Conservation (phyloP, 1,140 invertebrate genomes). For the Caligus rogercresseyi region DNA sequence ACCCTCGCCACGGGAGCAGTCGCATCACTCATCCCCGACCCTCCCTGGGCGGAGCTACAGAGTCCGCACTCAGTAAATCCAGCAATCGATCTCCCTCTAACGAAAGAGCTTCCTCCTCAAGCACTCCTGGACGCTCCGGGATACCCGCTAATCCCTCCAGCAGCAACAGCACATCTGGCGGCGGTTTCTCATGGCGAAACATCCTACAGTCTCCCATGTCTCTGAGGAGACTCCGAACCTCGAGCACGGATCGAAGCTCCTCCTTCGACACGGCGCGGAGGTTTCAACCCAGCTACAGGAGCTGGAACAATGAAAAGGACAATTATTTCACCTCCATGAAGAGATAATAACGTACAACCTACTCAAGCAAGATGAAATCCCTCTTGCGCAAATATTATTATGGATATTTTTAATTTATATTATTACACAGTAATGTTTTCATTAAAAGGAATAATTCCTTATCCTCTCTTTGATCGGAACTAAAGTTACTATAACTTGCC, state of each 20-base stretch:
- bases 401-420: too few species aligned
- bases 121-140: neutral
- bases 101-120: neutral
- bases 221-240: neutral
- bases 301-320: conserved; percentile 13
- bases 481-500: too few species aligned
- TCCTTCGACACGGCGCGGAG: neutral
- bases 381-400: too few species aligned
- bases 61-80: neutral
- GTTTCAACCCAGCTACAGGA: conserved; percentile 1
- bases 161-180: neutral
- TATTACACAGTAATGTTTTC: too few species aligned
- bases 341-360: neutral
- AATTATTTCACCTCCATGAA: neutral
- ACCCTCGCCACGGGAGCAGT: neutral
- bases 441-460: too few species aligned
- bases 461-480: too few species aligned
- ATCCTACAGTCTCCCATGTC: conserved; percentile 1
- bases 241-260: conserved; percentile 1
- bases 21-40: neutral
- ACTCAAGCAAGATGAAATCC: neutral
- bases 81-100: neutral
- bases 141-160: neutral
- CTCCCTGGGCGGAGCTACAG: neutral
- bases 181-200: neutral